These are phyloP conservation scores for Gorsachius goisagi DNA, from an alignment of 2,113 vertebrate species.

Conservation along the genomic window DNA sequence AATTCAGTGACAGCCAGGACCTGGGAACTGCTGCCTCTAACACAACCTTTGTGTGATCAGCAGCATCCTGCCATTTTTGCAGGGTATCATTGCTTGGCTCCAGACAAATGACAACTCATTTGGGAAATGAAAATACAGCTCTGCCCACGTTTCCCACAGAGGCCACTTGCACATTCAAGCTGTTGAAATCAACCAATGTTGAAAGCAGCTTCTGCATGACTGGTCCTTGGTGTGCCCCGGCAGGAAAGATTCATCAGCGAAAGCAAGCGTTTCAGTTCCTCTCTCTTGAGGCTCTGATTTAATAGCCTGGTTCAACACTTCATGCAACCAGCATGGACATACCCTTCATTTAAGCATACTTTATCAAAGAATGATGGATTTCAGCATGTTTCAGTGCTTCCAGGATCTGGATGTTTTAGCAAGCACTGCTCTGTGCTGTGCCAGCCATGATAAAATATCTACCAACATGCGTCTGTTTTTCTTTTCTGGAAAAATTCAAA, in stretches of 20 bases:
- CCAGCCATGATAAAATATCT: not conserved
- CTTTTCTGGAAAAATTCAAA: not conserved
- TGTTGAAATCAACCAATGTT: not conserved
- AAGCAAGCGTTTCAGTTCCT: not conserved
- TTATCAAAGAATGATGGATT: not conserved
- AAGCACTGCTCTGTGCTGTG: not conserved
- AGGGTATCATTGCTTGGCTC: not conserved
- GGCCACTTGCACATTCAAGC: not conserved
- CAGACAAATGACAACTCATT: not conserved
- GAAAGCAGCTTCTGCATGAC: not conserved
- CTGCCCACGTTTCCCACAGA: not conserved
- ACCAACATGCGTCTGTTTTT: not conserved
- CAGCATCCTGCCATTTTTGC: not conserved
- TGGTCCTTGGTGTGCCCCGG: not conserved
- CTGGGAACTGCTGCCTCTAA: not conserved
- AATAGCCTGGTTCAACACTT: not conserved
- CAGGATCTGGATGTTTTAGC: not conserved
- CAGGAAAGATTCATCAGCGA: not conserved
- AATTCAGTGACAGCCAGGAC: not conserved
- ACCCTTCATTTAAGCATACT: not conserved
- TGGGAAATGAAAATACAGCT: not conserved
- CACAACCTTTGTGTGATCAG: not conserved
- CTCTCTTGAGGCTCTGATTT: not conserved
- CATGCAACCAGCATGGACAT: not conserved
- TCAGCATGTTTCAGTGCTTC: not conserved